Conservation (phyloP, 1,140 invertebrate genomes). For the Daktulosphaira vitifoliae region DNA sequence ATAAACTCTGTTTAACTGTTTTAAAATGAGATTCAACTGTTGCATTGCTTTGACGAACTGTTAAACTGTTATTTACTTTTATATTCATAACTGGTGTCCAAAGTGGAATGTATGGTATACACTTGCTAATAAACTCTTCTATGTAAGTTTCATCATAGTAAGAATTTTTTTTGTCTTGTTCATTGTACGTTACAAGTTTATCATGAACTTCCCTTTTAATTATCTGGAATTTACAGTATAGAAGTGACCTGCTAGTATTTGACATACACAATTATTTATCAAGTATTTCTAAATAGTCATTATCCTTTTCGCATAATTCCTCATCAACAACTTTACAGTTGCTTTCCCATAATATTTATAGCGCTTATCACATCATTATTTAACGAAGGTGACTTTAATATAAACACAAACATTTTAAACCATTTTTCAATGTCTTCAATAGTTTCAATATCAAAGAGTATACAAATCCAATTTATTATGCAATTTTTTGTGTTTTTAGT, state of each 20-base stretch:
- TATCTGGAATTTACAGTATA: neutral
- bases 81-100: neutral
- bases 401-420: neutral
- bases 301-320: neutral
- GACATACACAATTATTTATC: neutral
- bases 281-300: neutral
- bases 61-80: neutral
- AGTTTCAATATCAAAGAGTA: neutral
- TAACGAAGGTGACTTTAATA: neutral
- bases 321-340: neutral
- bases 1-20: too few species aligned
- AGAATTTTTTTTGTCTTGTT: too few species aligned
- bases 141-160: neutral
- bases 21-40: conserved; percentile 1
- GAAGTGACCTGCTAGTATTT: neutral
- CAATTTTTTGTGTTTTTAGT: neutral
- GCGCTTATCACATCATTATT: neutral
- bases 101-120: neutral
- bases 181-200: too few species aligned
- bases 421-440: neutral
- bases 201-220: neutral
- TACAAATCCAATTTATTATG: neutral
- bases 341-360: neutral
- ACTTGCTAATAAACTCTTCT: neutral
- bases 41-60: neutral